phyloP scores from a whole-genome alignment of 1,140 invertebrate species.

The Caenorhabditis elegans region WBcel235 BX284604.4:11752001-11752500 shows the following conservation, averaged over 20 bases:
- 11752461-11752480: neutral
- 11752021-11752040: neutral
- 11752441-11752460: neutral
- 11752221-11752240: too few relatives aligned
- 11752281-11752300: too few relatives aligned
- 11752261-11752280: too few relatives aligned
- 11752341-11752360: conserved; percentile 2
- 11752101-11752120: too few relatives aligned
- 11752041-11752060: neutral
- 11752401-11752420: neutral
- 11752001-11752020: neutral
- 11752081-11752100: too few relatives aligned
- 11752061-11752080: too few relatives aligned
- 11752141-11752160: too few relatives aligned
- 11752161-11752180: too few relatives aligned
- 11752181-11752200: too few relatives aligned
- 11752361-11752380: neutral
- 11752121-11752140: too few relatives aligned
- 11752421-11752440: neutral
- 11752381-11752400: neutral
- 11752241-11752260: too few relatives aligned
- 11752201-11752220: too few relatives aligned
- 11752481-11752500: neutral
- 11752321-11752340: neutral
- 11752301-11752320: neutral